Conservation (phyloP, 1,140 invertebrate genomes). For the Cydia strobilella region DNA sequence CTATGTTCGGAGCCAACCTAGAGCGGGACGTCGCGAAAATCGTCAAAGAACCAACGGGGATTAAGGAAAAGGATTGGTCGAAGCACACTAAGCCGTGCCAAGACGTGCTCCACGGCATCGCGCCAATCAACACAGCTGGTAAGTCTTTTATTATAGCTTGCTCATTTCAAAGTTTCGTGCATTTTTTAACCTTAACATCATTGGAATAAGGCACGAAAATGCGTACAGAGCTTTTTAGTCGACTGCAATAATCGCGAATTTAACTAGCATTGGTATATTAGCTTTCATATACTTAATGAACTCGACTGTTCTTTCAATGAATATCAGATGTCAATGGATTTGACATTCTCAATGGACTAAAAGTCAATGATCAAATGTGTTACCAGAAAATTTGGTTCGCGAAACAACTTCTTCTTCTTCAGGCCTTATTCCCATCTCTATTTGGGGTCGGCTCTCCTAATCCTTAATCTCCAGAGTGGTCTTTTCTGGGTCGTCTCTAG, state of each 20-base stretch:
- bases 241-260: neutral
- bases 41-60: constrained; percentile 45
- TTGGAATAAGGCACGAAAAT: neutral
- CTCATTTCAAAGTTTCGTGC: neutral
- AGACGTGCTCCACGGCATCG: constrained; percentile 80
- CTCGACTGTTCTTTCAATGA: neutral
- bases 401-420: too few species aligned
- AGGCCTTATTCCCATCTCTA: too few species aligned
- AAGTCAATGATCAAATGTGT: neutral
- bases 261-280: constrained; percentile 10
- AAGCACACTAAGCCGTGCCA: constrained; percentile 85
- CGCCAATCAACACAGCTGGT: constrained; percentile 68
- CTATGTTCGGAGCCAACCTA: constrained; percentile 58
- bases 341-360: neutral
- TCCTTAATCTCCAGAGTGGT: too few species aligned
- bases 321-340: neutral
- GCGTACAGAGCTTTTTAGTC: neutral
- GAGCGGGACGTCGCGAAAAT: constrained; percentile 45
- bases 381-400: too few species aligned
- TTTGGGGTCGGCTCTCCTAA: too few species aligned
- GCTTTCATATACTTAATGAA: constrained; percentile 16
- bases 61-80: constrained; percentile 81
- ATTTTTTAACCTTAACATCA: constrained; percentile 17
- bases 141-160: constrained; percentile 35
- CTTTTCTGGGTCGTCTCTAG: too few species aligned